A percentile compares a stretch with the other conserved stretches of the same genome.
Conservation (phyloP, 2,797 vertebrate genomes). For the Zalophus californianus region DNA sequence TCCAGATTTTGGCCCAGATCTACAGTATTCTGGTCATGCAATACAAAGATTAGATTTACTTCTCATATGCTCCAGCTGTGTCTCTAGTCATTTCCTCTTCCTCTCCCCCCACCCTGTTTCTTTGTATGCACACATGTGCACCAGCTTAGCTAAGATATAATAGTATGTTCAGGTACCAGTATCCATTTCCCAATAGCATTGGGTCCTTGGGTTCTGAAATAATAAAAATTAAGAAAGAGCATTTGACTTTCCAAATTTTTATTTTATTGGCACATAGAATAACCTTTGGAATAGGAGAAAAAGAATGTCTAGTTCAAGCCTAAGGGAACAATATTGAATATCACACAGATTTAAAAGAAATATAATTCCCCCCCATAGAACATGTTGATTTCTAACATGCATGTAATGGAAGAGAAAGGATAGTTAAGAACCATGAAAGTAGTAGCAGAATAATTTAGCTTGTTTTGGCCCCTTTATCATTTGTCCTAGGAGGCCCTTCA, state of each 20-base stretch:
- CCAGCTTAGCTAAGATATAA: background rate
- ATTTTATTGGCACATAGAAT: background rate
- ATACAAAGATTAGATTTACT: background rate
- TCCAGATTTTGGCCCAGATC: background rate
- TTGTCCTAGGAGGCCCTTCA: background rate
- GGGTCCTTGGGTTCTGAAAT: background rate
- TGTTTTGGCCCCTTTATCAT: background rate
- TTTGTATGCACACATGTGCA: background rate
- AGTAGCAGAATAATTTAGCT: background rate
- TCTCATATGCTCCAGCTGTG: background rate
- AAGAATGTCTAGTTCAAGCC: background rate
- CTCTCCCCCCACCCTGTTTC: background rate
- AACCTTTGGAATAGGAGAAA: background rate
- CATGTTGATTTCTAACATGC: background rate
- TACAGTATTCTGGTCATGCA: background rate
- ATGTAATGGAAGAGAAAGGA: background rate
- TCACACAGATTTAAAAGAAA: background rate
- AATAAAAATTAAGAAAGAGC: background rate
- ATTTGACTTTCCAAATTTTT: background rate
- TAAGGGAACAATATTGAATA: background rate
- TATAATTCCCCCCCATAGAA: background rate
- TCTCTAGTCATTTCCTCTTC: background rate
- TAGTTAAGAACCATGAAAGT: background rate
- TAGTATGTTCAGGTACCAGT: background rate
- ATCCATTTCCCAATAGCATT: background rate